Conservation (phyloP, 2,888 invertebrate species). For the Tromatobia lineatoria region DNA sequence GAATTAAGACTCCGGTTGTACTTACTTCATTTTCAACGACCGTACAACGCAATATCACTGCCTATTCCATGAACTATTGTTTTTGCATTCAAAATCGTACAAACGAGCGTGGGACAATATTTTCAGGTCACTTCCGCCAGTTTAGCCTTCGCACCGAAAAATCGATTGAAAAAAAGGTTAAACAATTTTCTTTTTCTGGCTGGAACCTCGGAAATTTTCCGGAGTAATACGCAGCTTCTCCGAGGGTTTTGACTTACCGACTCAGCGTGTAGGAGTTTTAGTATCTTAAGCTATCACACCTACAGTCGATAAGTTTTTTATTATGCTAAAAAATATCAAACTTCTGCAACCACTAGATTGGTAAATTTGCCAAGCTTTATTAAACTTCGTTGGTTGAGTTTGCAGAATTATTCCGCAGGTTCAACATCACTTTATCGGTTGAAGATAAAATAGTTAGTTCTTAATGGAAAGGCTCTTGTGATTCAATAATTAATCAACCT, state of each 20-base stretch:
- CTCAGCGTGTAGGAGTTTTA: background rate
- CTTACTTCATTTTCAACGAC: slow-evolving; percentile 3
- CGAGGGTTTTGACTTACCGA: slow-evolving; percentile 16
- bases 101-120: background rate
- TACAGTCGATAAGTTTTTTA: slow-evolving; percentile 1
- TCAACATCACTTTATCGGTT: background rate
- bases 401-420: slow-evolving; percentile 3
- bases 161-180: slow-evolving; percentile 49
- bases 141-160: slow-evolving; percentile 14
- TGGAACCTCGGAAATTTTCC: background rate
- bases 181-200: slow-evolving; percentile 18
- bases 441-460: slow-evolving; percentile 11
- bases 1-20: background rate
- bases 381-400: background rate
- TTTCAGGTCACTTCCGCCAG: slow-evolving; percentile 4
- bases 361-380: no score
- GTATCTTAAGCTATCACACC: background rate
- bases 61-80: background rate
- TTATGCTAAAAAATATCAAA: background rate
- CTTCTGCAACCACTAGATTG: background rate
- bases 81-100: background rate
- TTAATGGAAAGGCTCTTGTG: background rate
- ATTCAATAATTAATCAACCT: background rate
- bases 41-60: background rate
- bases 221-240: background rate